Conservation (phyloP, 2,888 invertebrate species). For the Atethmia centrago region DNA sequence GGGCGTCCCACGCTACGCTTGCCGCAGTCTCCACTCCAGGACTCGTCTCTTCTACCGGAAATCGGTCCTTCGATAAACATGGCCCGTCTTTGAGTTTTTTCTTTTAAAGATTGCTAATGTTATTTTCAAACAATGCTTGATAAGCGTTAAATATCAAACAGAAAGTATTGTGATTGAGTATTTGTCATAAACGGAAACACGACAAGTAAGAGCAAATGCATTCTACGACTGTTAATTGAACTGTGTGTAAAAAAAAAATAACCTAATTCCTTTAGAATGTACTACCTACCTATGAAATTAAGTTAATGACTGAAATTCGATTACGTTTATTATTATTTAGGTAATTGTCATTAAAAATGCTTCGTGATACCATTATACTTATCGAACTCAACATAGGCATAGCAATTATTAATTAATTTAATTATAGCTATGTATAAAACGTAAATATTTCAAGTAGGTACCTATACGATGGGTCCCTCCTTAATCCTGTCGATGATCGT, state of each 20-base stretch:
- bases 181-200: conserved; percentile 5
- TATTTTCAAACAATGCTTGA: conserved; percentile 24
- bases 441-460: conserved; percentile 42
- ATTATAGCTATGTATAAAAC: conserved; percentile 40
- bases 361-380: conserved; percentile 40
- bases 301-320: conserved; percentile 30
- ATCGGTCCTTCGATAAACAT: neutral
- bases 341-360: conserved; percentile 40
- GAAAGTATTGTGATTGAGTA: conserved; percentile 16
- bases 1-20: neutral
- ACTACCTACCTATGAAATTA: conserved; percentile 7
- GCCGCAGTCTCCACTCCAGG: neutral
- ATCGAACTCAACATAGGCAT: conserved; percentile 21
- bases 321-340: conserved; percentile 24
- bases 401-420: conserved; percentile 58
- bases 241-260: conserved; percentile 1
- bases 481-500: conserved; percentile 68
- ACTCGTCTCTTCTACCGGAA: neutral
- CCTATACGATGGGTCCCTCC: conserved; percentile 55
- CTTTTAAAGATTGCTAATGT: conserved; percentile 20
- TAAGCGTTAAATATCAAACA: conserved; percentile 22
- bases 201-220: conserved; percentile 19
- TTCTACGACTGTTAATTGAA: conserved; percentile 23
- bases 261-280: conserved; percentile 15
- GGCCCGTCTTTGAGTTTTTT: conserved; percentile 16